Evolutionary conservation across 2,888 invertebrate genomes (phyloP), one percentile per base, ranked within the genome.

Genomic region (Melipona beecheii): DNA sequence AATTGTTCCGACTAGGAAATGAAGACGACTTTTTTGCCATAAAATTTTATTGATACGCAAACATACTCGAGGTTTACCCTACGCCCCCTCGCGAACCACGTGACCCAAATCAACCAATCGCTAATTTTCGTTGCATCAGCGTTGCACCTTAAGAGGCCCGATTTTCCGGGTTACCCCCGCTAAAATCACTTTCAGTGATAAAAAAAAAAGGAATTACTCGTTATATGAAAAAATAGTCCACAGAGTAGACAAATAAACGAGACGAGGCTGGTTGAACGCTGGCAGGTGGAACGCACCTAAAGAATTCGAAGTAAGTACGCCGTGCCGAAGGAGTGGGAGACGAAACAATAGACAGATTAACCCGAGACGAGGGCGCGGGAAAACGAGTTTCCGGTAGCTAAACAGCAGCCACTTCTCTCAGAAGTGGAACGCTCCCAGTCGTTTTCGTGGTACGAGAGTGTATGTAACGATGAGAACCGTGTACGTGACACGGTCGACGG

Each of bases 291-390:
- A 79, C 69, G 76, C 64, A 66, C 70, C 58, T 58, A 56, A 64
- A 5, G 75, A 69, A 74, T 71, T 62, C 52, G 64, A 70, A 62
- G 62, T 76, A 82, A 31, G 31, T 31, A 4, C 80, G 74, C 71
- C 70, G 64, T 54, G 69, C 49, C 75, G 64, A n/a, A 19, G 65
- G 64, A 76, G 27, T 27, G 27, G 27, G 31, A 31, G 31, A 31
- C 31, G 31, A 74, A 76, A 77, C 81, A 81, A 83, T 75, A 71
- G 75, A 65, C 71, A 82, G 82, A 79, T 82, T 87, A 79, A 80
- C 68, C 58, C 43, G 74, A 65, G 75, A 75, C 81, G 64, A 65
- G 72, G 24, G 69, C 62, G 68, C 52, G 74, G 58, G n/a, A 65
- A 68, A 58, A 81, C 78, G 76, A 75, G 78, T 74, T 77, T 64